Evolutionary conservation across 2,888 invertebrate genomes (phyloP), one percentile per base, ranked within the genome.

Genomic region (Craniophora ligustri): DNA sequence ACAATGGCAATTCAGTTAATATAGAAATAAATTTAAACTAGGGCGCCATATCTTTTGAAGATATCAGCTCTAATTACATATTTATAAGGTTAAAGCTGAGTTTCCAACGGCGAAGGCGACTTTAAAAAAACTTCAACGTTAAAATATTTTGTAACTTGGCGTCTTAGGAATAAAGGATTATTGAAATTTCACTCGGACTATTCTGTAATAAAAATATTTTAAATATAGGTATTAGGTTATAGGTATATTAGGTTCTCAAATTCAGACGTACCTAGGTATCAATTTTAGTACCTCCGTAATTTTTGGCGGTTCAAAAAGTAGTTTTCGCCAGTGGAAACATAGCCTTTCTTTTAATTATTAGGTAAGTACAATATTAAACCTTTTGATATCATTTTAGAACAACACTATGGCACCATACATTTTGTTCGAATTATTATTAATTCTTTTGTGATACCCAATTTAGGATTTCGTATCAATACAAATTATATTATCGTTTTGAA

Each of bases 1-100:
- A 89, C 89, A 89, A 89, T 88, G 88, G 86, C 87, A 86, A 85
- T 84, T 79, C 72, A 80, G 79, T 84, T 81, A 78, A 75, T 77
- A 68, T 67, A 58, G 59, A 70, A 64, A 75, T 72, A 72, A 55
- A 64, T 57, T 61, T 70, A 77, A 11, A 74, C 58, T 76, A 72
- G 58, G 67, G 53, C 66, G 79, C 75, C 80, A 82, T 79, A 86
- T 79, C 82, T 88, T 89, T 82, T 78, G 30, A 86, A 86, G 87
- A 85, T 76, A 80, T 79, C 58, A 42, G 64, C 63, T 65, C 19
- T 75, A 72, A 75, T 75, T 73, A 73, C 75, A 71, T 74, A 67
- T 70, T 56, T 64, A 67, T 63, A 72, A 47, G 56, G 65, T 68
- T 69, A 56, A 30, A 11, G 45, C 31, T 53, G 18, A 2, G 31